Base-by-base conservation (phyloP, 2,888 invertebrate species). In the Pasiphila rectangulata region DNA sequence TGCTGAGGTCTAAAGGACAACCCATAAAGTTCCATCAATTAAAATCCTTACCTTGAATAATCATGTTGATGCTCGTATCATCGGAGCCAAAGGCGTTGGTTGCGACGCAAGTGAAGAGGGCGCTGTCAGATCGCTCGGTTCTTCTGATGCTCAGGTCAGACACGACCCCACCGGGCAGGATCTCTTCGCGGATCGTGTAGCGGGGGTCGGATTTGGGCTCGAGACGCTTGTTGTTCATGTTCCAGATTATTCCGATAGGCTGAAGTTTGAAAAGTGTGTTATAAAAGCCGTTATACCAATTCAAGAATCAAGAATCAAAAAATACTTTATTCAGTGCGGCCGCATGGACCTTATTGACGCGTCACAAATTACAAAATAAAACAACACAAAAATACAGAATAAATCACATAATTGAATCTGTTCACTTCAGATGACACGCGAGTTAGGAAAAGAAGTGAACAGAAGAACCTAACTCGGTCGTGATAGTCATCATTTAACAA, bases 11-110 rank as follows among this genome's bases (percentile, higher is more conserved):
- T n/a, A n/a, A n/a, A n/a, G n/a, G n/a, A n/a, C n/a, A n/a, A n/a
- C n/a, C n/a, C n/a, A n/a, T n/a, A n/a, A n/a, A n/a, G n/a, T n/a
- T n/a, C n/a, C n/a, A n/a, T n/a, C n/a, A n/a, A n/a, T n/a, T n/a
- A n/a, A n/a, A n/a, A n/a, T 2, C 6, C 2, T 71, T 83, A 92
- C 95, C 95, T 92, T 97, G 97, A 59, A 97, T 94, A 59, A 97
- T 97, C 92, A 97, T 94, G 78, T 97, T 96, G 69, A 97, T 96
- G 83, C 96, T 96, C n/a, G 96, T 95, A 67, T 97, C 97, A 72
- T 97, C 97, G 56, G 96, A 96, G 39, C 97, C 97, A 72, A 97
- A 97, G 10, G 96, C 96, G 75, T 97, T 97, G 2, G 96, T 96
- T 0, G 97, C 97, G 6, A 97, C 95, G 69, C 97, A 97, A 20